Conservation (phyloP, 2,797 vertebrate species). For the Periophthalmus magnuspinnatus region DNA sequence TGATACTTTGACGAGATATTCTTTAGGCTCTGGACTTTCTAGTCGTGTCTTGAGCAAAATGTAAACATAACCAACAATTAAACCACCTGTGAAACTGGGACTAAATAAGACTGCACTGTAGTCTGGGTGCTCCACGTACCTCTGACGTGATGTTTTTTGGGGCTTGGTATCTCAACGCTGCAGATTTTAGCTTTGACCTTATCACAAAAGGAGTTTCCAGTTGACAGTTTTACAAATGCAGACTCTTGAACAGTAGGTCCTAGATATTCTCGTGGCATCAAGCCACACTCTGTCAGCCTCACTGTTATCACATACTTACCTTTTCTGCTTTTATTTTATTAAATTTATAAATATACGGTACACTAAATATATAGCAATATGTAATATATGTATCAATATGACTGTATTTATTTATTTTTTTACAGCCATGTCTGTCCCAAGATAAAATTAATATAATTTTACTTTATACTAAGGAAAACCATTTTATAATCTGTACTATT, state of each 20-base stretch:
- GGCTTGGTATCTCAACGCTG: not conserved
- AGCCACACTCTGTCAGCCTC: not conserved
- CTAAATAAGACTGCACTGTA: not conserved
- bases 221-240: slow-evolving; percentile 8
- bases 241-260: not conserved
- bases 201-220: not conserved
- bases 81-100: not conserved
- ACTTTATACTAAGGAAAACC: too few relatives aligned
- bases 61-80: not conserved
- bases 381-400: not conserved
- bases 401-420: too few relatives aligned
- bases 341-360: not conserved
- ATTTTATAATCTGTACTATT: too few relatives aligned
- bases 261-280: not conserved
- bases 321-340: not conserved
- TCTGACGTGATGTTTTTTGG: not conserved
- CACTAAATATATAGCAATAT: not conserved
- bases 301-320: not conserved
- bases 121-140: not conserved
- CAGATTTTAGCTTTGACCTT: slow-evolving; percentile 5
- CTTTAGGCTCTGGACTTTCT: not conserved
- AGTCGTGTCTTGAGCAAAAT: not conserved
- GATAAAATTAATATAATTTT: too few relatives aligned
- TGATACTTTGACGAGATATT: too few relatives aligned
- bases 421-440: too few relatives aligned